Evolutionary conservation across 1,140 invertebrate genomes (phyloP).

Genomic region (Dermatophagoides farinae): DNA sequence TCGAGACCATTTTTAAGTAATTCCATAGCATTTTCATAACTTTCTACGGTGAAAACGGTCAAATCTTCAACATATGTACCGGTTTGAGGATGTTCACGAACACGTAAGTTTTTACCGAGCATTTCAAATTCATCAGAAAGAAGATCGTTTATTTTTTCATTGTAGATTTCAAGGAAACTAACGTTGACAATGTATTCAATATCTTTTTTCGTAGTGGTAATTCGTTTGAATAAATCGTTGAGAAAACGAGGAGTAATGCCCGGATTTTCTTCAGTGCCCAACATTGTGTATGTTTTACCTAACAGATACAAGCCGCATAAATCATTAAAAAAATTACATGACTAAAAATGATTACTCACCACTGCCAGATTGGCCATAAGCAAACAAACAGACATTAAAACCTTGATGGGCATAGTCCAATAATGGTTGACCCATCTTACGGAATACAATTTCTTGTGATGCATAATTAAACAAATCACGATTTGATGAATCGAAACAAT

Average conservation of each 20-base stretch:
- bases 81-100: conserved; percentile 90
- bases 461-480: neutral
- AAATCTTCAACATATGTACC: conserved; percentile 96
- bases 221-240: conserved; percentile 76
- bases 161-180: conserved; percentile 98
- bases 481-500: conserved; percentile 11
- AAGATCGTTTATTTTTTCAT: conserved; percentile 93
- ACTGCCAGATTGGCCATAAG: conserved; percentile 83
- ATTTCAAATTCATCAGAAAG: conserved; percentile 27
- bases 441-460: conserved; percentile 3
- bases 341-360: neutral
- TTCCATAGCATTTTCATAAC: conserved; percentile 23
- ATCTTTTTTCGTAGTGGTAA: conserved; percentile 43
- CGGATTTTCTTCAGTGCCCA: conserved; percentile 71
- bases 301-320: neutral
- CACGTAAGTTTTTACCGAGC: conserved; percentile 54
- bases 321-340: neutral
- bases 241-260: conserved; percentile 90
- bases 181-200: conserved; percentile 83
- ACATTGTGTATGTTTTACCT: conserved; percentile 96
- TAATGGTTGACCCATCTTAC: conserved; percentile 8
- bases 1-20: neutral
- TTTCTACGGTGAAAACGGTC: conserved; percentile 76
- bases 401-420: conserved; percentile 59
- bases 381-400: conserved; percentile 97